These are phyloP conservation scores for Metacarcinus magister DNA, from an alignment of 2,888 invertebrate genomes.

Conservation along the genomic window DNA sequence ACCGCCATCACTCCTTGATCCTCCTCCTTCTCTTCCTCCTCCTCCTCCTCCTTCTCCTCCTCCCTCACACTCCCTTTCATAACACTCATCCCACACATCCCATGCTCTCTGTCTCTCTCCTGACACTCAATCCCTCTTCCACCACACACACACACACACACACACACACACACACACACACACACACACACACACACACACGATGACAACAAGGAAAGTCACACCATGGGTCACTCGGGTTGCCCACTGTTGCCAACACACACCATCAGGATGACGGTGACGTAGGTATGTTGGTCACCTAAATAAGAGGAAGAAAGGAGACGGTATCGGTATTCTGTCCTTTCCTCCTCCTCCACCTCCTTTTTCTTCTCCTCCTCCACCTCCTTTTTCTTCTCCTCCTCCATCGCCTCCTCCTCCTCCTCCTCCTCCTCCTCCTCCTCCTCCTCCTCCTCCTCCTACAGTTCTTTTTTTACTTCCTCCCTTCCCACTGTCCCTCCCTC, in stretches of 20 bases:
- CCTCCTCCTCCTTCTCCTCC: background rate
- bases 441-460: too few species aligned
- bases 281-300: background rate
- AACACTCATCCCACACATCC: conserved; percentile 9
- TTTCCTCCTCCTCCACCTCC: background rate
- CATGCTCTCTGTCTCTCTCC: background rate
- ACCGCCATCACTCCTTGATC: background rate
- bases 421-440: too few species aligned
- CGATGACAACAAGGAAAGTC: background rate
- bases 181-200: background rate
- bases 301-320: background rate
- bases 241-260: conserved; percentile 21
- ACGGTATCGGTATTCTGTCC: background rate
- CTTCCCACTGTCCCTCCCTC: background rate
- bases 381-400: too few species aligned
- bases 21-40: background rate
- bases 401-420: too few species aligned
- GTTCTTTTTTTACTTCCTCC: too few species aligned
- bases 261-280: background rate
- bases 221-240: background rate
- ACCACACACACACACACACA: conserved; percentile 18
- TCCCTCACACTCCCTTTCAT: conserved; percentile 28
- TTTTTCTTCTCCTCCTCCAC: too few species aligned
- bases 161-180: conserved; percentile 13
- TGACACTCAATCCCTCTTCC: conserved; percentile 17